Evolutionary conservation across 1,140 invertebrate genomes (phyloP).

Genomic region (Drosophila lacteicornis): DNA sequence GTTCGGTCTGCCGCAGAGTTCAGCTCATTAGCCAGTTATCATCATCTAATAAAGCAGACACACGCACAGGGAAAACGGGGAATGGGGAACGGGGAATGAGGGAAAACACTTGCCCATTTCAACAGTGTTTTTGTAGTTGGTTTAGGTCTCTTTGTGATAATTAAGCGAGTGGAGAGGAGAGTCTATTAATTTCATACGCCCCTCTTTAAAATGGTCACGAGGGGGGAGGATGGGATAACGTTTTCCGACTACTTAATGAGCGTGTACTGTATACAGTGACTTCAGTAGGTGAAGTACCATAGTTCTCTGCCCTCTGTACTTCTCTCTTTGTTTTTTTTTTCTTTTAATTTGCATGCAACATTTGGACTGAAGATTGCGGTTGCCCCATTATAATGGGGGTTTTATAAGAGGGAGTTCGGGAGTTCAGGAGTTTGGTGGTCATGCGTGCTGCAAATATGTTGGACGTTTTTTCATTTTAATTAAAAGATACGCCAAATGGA

Average conservation of each 20-base stretch:
- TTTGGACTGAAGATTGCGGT: constrained; percentile 56
- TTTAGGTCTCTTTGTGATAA: constrained; percentile 63
- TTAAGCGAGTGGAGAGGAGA: constrained; percentile 68
- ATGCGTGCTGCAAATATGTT: constrained; percentile 71
- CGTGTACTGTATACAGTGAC: constrained; percentile 42
- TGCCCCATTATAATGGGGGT: constrained; percentile 22
- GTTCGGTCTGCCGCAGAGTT: constrained; percentile 63
- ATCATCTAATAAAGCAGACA: constrained; percentile 79
- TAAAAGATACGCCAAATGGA: constrained; percentile 77
- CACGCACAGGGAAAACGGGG: constrained; percentile 46
- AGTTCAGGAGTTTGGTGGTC: constrained; percentile 16
- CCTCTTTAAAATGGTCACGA: constrained; percentile 59
- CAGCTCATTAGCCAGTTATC: constrained; percentile 82
- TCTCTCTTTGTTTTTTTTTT: constrained; percentile 9
- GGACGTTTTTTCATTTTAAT: constrained; percentile 59
- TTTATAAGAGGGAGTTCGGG: constrained; percentile 4
- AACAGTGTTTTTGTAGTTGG: constrained; percentile 45
- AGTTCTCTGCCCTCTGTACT: constrained; percentile 29
- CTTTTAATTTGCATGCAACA: constrained; percentile 72
- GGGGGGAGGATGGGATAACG: constrained; percentile 55
- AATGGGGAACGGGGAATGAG: background rate
- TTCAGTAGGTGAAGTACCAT: constrained; percentile 51
- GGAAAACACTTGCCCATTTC: constrained; percentile 73
- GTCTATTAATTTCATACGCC: constrained; percentile 81
- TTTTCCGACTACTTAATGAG: constrained; percentile 67